These are phyloP conservation scores for Siderastrea radians DNA, from an alignment of 92 coral and sea anemone species.

Conservation along the genomic window DNA sequence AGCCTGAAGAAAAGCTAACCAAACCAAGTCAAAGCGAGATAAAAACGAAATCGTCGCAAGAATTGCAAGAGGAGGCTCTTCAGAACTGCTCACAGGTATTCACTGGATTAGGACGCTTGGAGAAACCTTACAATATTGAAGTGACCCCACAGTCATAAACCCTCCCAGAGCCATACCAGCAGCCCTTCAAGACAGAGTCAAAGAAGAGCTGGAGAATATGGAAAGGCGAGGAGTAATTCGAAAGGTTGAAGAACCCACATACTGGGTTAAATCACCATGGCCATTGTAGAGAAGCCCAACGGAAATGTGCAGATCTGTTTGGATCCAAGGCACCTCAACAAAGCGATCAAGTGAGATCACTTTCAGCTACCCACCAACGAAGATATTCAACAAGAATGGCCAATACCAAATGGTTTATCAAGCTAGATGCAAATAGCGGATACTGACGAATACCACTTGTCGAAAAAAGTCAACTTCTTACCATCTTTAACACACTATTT, in stretches of 20 bases:
- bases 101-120: conserved; percentile 63
- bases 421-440: conserved; percentile 60
- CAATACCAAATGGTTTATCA: conserved; percentile 53
- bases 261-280: conserved; percentile 11
- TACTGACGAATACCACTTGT: conserved; percentile 55
- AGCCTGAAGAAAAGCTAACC: conserved; percentile 43
- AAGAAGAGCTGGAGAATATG: conserved; percentile 49
- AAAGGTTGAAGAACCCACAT: conserved; percentile 24
- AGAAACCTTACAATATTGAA: conserved; percentile 67
- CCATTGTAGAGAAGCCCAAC: conserved; percentile 61
- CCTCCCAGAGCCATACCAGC: conserved; percentile 56
- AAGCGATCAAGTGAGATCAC: conserved; percentile 53
- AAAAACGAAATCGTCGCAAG: conserved; percentile 33
- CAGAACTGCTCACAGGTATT: conserved; percentile 27
- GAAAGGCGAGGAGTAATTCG: conserved; percentile 23
- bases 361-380: conserved; percentile 64
- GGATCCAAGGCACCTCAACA: conserved; percentile 57
- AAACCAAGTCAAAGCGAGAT: conserved; percentile 29
- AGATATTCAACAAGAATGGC: conserved; percentile 56
- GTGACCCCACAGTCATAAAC: conserved; percentile 59
- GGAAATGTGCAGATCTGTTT: conserved; percentile 52
- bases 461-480: conserved; percentile 24
- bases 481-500: conserved; percentile 35
- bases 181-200: conserved; percentile 59
- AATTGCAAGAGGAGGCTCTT: conserved; percentile 32